These are phyloP conservation scores for Brachyistius frenatus DNA, from an alignment of 2,113 vertebrate species.

Conservation along the genomic window DNA sequence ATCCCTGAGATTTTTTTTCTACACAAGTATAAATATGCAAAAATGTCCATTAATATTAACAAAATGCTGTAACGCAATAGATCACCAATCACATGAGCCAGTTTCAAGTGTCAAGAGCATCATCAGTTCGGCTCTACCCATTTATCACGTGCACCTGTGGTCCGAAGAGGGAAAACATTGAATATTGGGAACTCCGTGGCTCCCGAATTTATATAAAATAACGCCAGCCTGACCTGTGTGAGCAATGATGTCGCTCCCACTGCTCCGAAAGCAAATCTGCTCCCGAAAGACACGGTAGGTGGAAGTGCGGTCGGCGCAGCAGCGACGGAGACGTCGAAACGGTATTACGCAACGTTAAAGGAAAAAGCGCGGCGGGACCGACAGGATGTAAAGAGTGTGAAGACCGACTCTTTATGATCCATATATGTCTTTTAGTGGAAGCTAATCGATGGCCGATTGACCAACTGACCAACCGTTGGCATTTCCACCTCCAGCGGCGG, in stretches of 20 bases:
- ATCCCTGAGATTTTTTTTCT: not conserved
- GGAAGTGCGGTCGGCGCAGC: constrained; percentile 13
- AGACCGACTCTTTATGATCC: constrained; percentile 61
- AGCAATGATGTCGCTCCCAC: not conserved
- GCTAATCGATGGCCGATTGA: constrained; percentile 78
- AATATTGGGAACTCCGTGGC: too few relatives aligned
- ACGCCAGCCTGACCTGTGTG: too few relatives aligned
- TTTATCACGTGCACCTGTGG: not conserved
- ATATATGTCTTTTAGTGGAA: constrained; percentile 70
- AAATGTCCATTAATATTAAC: not conserved
- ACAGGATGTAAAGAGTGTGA: constrained; percentile 16
- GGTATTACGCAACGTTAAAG: constrained; percentile 12
- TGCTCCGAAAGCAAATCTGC: not conserved
- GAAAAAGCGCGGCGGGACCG: constrained; percentile 2
- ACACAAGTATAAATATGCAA: not conserved
- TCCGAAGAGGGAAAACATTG: not conserved
- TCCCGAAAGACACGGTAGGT: not conserved
- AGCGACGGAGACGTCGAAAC: constrained; percentile 22
- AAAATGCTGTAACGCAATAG: not conserved
- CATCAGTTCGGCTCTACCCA: not conserved
- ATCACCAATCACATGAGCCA: not conserved
- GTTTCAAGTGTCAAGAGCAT: not conserved
- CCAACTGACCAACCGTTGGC: constrained; percentile 73
- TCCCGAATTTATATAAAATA: not conserved
- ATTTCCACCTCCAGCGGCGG: constrained; percentile 77